These are phyloP conservation scores for Parnassius smintheus DNA, from an alignment of 2,888 invertebrate species.

Conservation along the genomic window DNA sequence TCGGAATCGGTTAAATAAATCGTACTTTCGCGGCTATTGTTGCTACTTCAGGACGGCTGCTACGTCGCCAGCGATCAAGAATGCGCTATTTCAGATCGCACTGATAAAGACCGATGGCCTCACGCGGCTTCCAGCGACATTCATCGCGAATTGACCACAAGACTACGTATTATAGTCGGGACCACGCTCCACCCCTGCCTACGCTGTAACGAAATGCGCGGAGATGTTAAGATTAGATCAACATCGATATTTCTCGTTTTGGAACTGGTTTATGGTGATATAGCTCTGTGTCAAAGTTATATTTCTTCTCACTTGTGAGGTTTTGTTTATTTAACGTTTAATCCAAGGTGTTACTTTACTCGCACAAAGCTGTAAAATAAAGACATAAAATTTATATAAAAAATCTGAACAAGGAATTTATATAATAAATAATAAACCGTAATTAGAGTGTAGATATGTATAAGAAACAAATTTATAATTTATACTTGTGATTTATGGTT, in stretches of 20 bases:
- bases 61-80: constrained; percentile 36
- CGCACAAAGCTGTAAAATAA: constrained; percentile 10
- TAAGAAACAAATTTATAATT: too few species aligned
- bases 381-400: too few species aligned
- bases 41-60: constrained; percentile 17
- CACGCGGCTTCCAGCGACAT: constrained; percentile 49
- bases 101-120: constrained; percentile 60
- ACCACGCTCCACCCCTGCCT: constrained; percentile 36
- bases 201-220: constrained; percentile 51
- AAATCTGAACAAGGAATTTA: too few species aligned
- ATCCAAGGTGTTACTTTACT: constrained; percentile 11
- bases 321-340: constrained; percentile 10
- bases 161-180: constrained; percentile 20
- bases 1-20: constrained; percentile 27
- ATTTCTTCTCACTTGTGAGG: constrained; percentile 32
- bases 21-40: constrained; percentile 24
- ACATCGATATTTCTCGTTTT: constrained; percentile 61
- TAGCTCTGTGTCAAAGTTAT: constrained; percentile 46
- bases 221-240: constrained; percentile 72
- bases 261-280: constrained; percentile 48
- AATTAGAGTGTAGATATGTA: too few species aligned
- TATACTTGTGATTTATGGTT: too few species aligned
- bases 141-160: constrained; percentile 62
- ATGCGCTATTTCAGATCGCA: constrained; percentile 62
- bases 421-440: too few species aligned